These are phyloP conservation scores for Bos indicus DNA, from an alignment of 2,113 vertebrate species.

Conservation along the genomic window DNA sequence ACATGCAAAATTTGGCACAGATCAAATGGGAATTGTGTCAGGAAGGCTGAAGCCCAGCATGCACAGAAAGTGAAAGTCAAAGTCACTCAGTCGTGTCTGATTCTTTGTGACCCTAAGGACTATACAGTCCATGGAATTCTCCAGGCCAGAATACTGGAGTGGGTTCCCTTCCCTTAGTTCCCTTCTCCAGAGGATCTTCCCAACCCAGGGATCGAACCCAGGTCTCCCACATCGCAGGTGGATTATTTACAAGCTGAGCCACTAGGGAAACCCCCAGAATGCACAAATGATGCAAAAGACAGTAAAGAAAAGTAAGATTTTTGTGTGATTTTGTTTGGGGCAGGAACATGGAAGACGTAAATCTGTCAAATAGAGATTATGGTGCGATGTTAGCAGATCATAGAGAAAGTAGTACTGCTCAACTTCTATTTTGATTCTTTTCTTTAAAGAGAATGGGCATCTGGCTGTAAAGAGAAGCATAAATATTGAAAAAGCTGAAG, in stretches of 20 bases:
- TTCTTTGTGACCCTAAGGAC: neutral
- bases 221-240: neutral
- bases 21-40: neutral
- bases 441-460: neutral
- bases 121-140: neutral
- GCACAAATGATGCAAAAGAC: neutral
- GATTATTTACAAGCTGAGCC: neutral
- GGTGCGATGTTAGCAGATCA: neutral
- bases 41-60: neutral
- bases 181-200: neutral
- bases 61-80: neutral
- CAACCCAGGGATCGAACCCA: neutral
- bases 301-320: neutral
- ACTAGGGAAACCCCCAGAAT: neutral
- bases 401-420: neutral
- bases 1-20: neutral
- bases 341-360: neutral
- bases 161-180: neutral
- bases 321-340: neutral
- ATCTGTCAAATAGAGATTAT: neutral
- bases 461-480: neutral
- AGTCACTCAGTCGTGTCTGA: neutral
- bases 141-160: neutral
- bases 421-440: neutral
- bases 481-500: neutral